Base-by-base conservation (phyloP, 2,797 vertebrate species). In the Selene dorsalis region DNA sequence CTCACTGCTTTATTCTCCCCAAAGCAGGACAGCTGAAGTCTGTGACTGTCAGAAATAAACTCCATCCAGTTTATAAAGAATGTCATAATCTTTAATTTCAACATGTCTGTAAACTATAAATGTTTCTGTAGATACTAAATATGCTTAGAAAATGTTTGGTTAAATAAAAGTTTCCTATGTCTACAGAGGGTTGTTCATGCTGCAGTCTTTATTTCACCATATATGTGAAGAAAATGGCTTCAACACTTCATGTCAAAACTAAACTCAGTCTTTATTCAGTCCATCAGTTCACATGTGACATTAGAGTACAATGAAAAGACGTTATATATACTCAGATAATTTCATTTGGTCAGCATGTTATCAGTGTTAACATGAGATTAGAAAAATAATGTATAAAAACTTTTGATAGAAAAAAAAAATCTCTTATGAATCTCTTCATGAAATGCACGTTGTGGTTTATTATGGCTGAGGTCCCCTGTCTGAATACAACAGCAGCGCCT, bases 1-100 rank as follows among this genome's bases (percentile, higher is more conserved):
- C 95, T 96, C 12, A 94, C 94, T 1, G 94, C 96, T 45, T 94
- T 96, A 62, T 99, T 99, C 92, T 96, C 97, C 79, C 96, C 96
- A 1, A 98, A 97, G 90, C 80, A 50, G 28, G 45, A 96, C 74
- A 95, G 69, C 61, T 95, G 86, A 28, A 14, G 1, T 35, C 9
- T 35, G n/a, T n/a, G 32, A 35, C 32, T 35, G 32, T 35, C 32
- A 35, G 32, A 35, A 35, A 35, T 6, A 35, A 35, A 35, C 32
- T 35, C 7, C 32, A 35, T 9, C 32, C 7, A 35, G 6, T 8
- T 35, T 9, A 62, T 9, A 1, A 1, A 32, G 35, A 38, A 38
- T 38, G 35, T 38, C 10, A 14, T 41, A 12, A 14, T 13, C 11
- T 41, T 39, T 41, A 3, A 41, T 41, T 41, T 41, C 12, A 41